A percentile compares a stretch with the other conserved stretches of the same genome.
Conservation (phyloP, 1,140 invertebrate genomes). For the Neotoxoptera formosana region DNA sequence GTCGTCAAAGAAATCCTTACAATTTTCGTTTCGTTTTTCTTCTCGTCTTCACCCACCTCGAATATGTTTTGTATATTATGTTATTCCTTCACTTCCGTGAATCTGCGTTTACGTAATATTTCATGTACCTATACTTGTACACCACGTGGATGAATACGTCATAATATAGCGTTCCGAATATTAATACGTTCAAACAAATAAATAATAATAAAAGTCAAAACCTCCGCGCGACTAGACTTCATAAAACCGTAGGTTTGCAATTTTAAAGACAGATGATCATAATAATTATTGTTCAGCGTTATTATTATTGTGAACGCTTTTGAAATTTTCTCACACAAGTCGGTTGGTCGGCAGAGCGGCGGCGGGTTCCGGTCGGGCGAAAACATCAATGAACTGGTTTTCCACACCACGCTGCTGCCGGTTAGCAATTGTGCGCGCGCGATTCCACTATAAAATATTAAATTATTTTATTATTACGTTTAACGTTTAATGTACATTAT, state of each 20-base stretch:
- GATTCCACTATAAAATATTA: background rate
- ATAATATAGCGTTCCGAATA: background rate
- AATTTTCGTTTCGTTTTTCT: background rate
- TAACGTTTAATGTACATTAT: background rate
- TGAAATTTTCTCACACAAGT: background rate
- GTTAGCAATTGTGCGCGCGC: background rate
- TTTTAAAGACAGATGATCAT: background rate
- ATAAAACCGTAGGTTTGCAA: background rate
- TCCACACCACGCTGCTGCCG: background rate
- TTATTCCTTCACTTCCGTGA: background rate
- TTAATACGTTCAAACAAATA: background rate
- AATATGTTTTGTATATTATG: background rate
- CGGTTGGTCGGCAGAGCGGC: background rate
- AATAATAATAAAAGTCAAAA: background rate
- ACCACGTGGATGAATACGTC: background rate
- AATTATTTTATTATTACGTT: background rate
- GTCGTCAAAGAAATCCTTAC: background rate
- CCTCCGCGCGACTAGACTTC: background rate
- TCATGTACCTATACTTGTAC: background rate
- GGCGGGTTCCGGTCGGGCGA: slow-evolving; percentile 9
- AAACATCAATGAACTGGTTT: slow-evolving; percentile 46
- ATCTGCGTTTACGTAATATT: background rate
- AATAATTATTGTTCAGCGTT: background rate
- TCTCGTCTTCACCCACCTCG: background rate
- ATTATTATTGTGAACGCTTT: background rate